Base-by-base conservation (phyloP, 2,113 vertebrate species). In the Parus major region DNA sequence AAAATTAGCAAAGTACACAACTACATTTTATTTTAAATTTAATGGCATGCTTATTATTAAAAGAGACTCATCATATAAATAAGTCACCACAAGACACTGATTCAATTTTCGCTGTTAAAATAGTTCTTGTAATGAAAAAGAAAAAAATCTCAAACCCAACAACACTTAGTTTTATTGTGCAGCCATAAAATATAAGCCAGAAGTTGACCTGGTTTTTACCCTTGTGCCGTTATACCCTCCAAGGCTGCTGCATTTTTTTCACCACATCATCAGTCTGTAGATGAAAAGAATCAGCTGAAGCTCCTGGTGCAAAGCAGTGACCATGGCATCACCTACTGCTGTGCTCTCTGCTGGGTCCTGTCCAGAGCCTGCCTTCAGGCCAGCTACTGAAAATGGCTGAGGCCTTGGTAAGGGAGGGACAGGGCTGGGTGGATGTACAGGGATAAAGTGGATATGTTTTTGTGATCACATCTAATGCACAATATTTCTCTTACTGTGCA, bases 51-150 rank as follows among this genome's bases (percentile, higher is more conserved):
- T 80, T 28, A 17, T 89, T 92, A 52, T 79, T 88, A 69, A 84
- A 82, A 64, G 15, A 68, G 46, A 35, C 42, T 92, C 6, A 22
- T 50, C 17, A 18, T 77, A 47, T 46, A 52, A 72, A 59, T 23
- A 63, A 42, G 25, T 91, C 6, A 1, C 57, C 53, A 55, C 25
- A 79, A 87, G 78, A 76, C 46, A 39, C 31, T 82, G 64, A 91
- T 89, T 84, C 53, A 31, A n/a, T 71, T 92, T 92, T 82, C 89
- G 28, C 70, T 84, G 61, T 94, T 95, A 61, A 93, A 88, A 53
- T 89, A 79, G n/a, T 85, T 72, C 35, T 80, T 69, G 29, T 87
- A 57, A 65, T 60, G 19, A 31, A 57, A 88, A 44, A 27, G 3
- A 6, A 83, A 47, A 25, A 12, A 4, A 2, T 3, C 21, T 21